Conservation (phyloP, 2,888 invertebrate species). For the Clostera curtula region DNA sequence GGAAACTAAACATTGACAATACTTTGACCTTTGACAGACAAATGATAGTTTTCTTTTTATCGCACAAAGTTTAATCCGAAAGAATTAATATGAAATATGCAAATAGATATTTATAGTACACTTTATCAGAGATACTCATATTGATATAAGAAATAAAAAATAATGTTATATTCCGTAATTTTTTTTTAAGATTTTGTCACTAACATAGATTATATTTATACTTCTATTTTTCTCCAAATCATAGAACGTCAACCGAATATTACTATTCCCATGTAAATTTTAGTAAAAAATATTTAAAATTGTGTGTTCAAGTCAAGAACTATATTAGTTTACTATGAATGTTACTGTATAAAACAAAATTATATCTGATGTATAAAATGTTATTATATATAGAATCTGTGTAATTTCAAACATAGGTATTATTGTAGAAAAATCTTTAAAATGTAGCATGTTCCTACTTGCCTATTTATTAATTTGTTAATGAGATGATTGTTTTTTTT, state of each 20-base stretch:
- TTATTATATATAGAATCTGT: conserved; percentile 21
- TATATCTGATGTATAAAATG: conserved; percentile 39
- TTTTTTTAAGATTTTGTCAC: conserved; percentile 47
- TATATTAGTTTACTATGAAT: conserved; percentile 46
- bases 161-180: conserved; percentile 53
- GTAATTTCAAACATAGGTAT: conserved; percentile 18
- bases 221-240: conserved; percentile 57
- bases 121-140: conserved; percentile 41
- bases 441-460: background rate
- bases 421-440: conserved; percentile 14
- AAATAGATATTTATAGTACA: conserved; percentile 32
- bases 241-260: conserved; percentile 54
- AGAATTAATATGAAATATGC: conserved; percentile 21
- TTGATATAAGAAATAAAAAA: conserved; percentile 39
- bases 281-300: conserved; percentile 23
- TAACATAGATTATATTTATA: conserved; percentile 25
- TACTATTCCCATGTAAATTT: conserved; percentile 60
- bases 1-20: conserved; percentile 59
- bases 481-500: too few relatives aligned
- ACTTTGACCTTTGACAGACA: conserved; percentile 60
- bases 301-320: conserved; percentile 59
- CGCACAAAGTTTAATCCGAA: conserved; percentile 59
- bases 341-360: conserved; percentile 46
- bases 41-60: conserved; percentile 36
- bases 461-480: background rate